Conservation (phyloP, 92 coral and sea anemone species). For the Parazoanthus atlanticus region DNA sequence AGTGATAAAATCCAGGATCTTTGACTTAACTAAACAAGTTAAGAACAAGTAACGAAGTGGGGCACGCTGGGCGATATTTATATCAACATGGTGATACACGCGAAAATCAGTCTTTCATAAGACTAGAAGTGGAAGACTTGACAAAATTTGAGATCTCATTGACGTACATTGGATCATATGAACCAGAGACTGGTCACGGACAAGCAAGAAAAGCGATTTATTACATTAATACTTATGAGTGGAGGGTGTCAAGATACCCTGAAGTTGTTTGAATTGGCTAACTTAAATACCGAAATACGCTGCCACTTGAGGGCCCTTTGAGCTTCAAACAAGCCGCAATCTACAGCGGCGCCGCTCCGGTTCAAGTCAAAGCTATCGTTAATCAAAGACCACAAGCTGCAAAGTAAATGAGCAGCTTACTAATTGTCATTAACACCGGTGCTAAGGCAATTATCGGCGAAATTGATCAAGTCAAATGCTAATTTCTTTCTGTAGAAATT, state of each 20-base stretch:
- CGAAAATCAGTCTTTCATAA: neutral
- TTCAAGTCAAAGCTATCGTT: conserved; percentile 21
- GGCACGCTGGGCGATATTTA: neutral
- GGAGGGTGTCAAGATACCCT: conserved; percentile 41
- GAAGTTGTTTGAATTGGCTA: conserved; percentile 47
- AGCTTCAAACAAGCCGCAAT: conserved; percentile 39
- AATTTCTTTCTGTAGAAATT: conserved; percentile 62
- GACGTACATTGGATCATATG: neutral
- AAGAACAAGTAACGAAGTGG: neutral
- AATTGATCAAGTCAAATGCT: conserved; percentile 59
- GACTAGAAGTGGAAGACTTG: neutral
- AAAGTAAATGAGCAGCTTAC: conserved; percentile 7
- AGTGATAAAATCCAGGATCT: conserved; percentile 4
- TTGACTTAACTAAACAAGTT: neutral
- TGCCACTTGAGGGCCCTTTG: conserved; percentile 47
- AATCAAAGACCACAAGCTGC: conserved; percentile 30
- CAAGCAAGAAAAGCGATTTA: neutral
- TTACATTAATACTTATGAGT: conserved; percentile 31
- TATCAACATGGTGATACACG: neutral
- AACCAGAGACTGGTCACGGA: conserved; percentile 22
- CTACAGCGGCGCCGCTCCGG: conserved; percentile 37
- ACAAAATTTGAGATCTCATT: neutral
- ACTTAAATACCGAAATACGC: conserved; percentile 27
- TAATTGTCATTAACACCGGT: conserved; percentile 62
- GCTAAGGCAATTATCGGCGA: conserved; percentile 54